Base-by-base conservation (phyloP, 2,113 vertebrate species). In the Dendrocopos noguchii region DNA sequence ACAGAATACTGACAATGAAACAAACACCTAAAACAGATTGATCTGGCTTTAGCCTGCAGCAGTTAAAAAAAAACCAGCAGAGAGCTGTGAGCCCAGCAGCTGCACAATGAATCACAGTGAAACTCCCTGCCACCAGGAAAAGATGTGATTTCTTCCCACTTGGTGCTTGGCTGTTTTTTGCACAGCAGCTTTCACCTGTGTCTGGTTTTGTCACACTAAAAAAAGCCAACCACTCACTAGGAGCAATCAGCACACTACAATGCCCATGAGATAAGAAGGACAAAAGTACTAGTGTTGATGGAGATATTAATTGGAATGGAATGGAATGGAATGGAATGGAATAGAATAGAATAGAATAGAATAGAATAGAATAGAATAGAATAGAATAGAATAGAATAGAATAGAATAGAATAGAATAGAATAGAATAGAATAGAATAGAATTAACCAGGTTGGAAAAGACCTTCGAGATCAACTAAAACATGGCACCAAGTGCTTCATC, bases 21-120 rank as follows among this genome's bases (percentile, higher is more conserved):
- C 61, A 87, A 91, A 93, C 63, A 88, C 83, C 34, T 67, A 68
- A 87, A 89, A 70, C 72, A 94, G 83, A 94, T 73, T 94, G 91
- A 93, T 94, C 95, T 79, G 80, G 25, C 63, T 95, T 84, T 93
- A 94, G 78, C 92, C 94, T 93, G 73, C 68, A 96, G 95, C 93
- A 86, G 71, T 46, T 79, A 66, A 81, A 94, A 72, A 36, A 36
- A 36, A 72, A 84, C 73, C n/a, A 0, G 28, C 34, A 34, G 55
- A 83, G 67, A 71, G 56, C 71, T 63, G 27, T 71, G 64, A 95
- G 79, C 80, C 52, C 91, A 84, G 73, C 66, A 94, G 83, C 13
- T 4, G 50, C 52, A 36, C 53, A 55, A 33, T 56, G 84, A 88
- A 90, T 94, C 55, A 90, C 24, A 88, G 52, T 15, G 57, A 96